Percentiles rank a stretch among this genome's conserved stretches.
These are phyloP conservation scores for Trinectes maculatus DNA, from an alignment of 2,113 vertebrate genomes.

Conservation along the genomic window DNA sequence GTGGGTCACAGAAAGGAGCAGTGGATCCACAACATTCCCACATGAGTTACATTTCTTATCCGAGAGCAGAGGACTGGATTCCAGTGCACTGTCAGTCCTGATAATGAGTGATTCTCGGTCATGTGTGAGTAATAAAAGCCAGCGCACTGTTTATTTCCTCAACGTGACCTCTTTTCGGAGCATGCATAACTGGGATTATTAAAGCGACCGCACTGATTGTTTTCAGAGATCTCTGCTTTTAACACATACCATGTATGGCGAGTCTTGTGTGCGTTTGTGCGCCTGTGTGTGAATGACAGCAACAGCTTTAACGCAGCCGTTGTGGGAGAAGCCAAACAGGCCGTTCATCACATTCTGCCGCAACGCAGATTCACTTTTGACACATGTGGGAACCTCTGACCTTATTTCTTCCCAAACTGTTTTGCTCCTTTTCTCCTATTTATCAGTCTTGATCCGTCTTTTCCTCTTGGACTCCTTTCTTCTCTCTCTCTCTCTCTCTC, in stretches of 20 bases:
- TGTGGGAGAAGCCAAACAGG: background rate
- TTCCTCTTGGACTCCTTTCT: constrained; percentile 6
- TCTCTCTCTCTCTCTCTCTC: background rate
- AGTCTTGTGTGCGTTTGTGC: background rate
- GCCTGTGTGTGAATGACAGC: constrained; percentile 13
- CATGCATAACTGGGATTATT: constrained; percentile 47
- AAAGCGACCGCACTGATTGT: constrained; percentile 39
- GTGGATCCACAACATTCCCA: constrained; percentile 7
- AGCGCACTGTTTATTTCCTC: constrained; percentile 63
- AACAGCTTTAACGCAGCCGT: constrained; percentile 3
- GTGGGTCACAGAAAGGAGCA: background rate
- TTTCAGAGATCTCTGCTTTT: constrained; percentile 41
- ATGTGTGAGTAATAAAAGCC: constrained; percentile 65
- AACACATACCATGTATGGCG: constrained; percentile 22
- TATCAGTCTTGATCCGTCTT: background rate
- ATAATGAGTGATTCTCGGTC: constrained; percentile 56
- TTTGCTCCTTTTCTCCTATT: background rate
- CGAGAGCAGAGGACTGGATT: constrained; percentile 3
- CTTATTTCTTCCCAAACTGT: background rate
- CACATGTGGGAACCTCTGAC: constrained; percentile 30
- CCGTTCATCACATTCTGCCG: constrained; percentile 31
- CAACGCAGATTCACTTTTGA: constrained; percentile 20
- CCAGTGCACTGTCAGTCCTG: constrained; percentile 25
- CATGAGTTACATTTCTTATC: constrained; percentile 11
- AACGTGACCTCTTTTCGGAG: constrained; percentile 54